Base-by-base conservation (phyloP, 2,888 invertebrate species). In the Scaptomyza parva region DNA sequence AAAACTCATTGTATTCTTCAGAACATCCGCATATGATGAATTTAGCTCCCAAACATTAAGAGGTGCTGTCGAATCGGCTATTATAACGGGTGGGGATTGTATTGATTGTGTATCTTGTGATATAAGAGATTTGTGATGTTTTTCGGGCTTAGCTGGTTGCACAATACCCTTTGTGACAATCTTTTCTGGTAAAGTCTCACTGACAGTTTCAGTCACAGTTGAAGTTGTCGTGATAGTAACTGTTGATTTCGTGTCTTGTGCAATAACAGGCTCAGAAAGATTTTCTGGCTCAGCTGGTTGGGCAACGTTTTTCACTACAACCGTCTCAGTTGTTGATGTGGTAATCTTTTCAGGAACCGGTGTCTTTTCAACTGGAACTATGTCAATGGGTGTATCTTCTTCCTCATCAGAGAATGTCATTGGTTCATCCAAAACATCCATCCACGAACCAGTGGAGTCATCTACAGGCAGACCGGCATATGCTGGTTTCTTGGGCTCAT, bases 11-110 rank as follows among this genome's bases (percentile, higher is more conserved):
- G 86, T 84, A 12, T 80, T 77, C 30, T 64, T 86, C 0, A 87
- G 37, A 26, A 88, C 82, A 18, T 85, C 70, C 14, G 85, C 86
- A 51, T 86, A 84, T 0, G 86, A 76, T 6, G 80, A 78, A 41
- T 57, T 65, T 0, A 48, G 41, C 6, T 14, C 35, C 35, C 35
- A 35, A 1, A 7, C 14, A 6, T 24, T 0, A 7, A 6, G 5
- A 8, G 9, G 26, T 26, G 9, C 2, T 9, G 9, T 26, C 7
- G 7, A 2, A 26, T 26, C 26, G 2, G 26, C 26, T 8, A 9
- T 26, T 9, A 26, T 9, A 26, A 24, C 6, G 3, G 7, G 50
- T 63, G 0, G 68, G 8, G 28, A 9, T 68, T 1, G 43, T 68
- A 1, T 62, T 33, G 1, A 55, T 60, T 33, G 22, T 0, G 53